Base-by-base conservation (phyloP, 2,888 invertebrate species). In the Drosophila affinis region DNA sequence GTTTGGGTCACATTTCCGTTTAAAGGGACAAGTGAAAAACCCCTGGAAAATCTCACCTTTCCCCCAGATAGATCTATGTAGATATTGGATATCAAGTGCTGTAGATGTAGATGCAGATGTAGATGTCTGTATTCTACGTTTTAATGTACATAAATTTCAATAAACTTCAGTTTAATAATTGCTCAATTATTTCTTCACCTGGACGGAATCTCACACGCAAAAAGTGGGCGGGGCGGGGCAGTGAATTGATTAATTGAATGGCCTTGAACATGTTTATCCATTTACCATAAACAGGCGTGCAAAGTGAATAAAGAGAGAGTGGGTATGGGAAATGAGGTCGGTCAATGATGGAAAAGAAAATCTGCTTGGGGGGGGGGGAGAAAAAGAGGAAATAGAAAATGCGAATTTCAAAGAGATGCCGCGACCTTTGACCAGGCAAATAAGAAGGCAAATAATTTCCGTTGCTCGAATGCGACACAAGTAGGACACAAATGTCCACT, bases 391-490 rank as follows among this genome's bases (percentile, higher is more conserved):
- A 62, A 75, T 78, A 67, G 62, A 69, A 55, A 69, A 70, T 64
- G 77, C 34, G 53, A 69, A 77, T 62, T 46, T 62, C 65, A 24
- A 61, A 54, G 47, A 54, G 27, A 55, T 18, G 24, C 45, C 32
- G 54, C 57, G 69, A 76, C 80, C 69, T 64, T 78, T 78, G 69
- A 27, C 69, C 64, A 52, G 32, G 72, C 77, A 72, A 78, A 80
- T 63, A 57, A 72, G 70, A 76, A 72, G 61, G 78, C 76, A 81
- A 82, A 83, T 85, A 80, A 82, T 78, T 83, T 82, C 73, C 77
- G 79, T 24, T 68, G n/a, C 65, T 60, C 48, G 47, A 74, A 77
- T 65, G 75, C 61, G 61, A 72, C 63, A 68, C 71, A 71, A 27
- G 56, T 47, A 34, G 21, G 18, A 12, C 39, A 7, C 18, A 52